Base-by-base conservation (phyloP, 2,888 invertebrate genomes). In the Gasteruption jaculator region DNA sequence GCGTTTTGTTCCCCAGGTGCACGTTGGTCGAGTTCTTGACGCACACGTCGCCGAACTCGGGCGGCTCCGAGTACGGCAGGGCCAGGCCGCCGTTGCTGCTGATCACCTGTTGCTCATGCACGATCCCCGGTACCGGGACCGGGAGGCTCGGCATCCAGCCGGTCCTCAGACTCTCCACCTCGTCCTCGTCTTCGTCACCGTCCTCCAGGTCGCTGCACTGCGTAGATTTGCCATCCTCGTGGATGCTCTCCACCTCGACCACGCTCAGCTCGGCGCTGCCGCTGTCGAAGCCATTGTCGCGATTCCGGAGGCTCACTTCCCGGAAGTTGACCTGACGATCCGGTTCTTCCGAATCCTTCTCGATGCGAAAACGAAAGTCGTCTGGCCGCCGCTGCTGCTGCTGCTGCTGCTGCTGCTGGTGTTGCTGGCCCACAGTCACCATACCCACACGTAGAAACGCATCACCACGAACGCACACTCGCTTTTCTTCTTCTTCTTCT, bases 1-100 rank as follows among this genome's bases (percentile, higher is more conserved):
- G 81, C 4, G 84, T 84, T 56, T 83, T 85, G 56, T 85, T 83
- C 1, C 87, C 88, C 53, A 88, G 80, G 50, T 85, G 84, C 2
- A 87, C 80, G 63, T 86, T 82, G 18, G 78, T 78, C 0, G 86
- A 85, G 56, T 84, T 80, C 20, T 74, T 76, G 2, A 87, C 78
- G 15, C 78, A 76, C 18, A 86, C 77, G 57, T 77, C 80, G 34
- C 81, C 82, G 51, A 80, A 77, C 38, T 69, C 71, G n/a, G 75
- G 71, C 3, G 52, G 50, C 7, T 65, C 60, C 3, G 56, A 47
- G 20, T 52, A 53, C 1, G 66, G 63, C 15, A 64, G 31, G 5
- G 53, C 49, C 6, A 57, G 12, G 4, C 52, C 46, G 0, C 58
- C 55, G 31, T 57, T 54, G 4, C 46, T 30, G 3, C 52, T 39